Evolutionary conservation across 2,113 vertebrate species (phyloP).

Genomic region (Pagrus major): DNA sequence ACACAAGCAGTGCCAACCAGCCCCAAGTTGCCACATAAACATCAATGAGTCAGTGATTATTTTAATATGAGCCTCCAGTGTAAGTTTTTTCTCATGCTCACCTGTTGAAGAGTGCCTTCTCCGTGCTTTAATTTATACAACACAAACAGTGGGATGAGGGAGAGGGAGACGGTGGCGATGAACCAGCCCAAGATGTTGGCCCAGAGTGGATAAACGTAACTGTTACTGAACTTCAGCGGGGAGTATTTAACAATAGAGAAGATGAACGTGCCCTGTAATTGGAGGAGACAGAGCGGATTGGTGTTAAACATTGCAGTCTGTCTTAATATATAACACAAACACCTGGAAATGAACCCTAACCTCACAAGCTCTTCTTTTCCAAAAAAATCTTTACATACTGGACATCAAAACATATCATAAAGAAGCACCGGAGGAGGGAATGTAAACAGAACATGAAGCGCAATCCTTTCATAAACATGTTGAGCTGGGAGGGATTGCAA

Average conservation of each 20-base stretch:
- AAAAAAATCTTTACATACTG: not conserved
- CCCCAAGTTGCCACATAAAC: no score
- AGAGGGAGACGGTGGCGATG: conserved; percentile 68
- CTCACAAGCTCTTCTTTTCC: not conserved
- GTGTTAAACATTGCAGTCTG: not conserved
- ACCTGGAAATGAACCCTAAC: not conserved
- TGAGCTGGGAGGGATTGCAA: no score
- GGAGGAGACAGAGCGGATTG: conserved; percentile 9
- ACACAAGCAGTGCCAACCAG: not conserved
- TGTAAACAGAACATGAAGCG: not conserved
- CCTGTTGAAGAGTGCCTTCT: conserved; percentile 70
- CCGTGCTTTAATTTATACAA: conserved; percentile 59
- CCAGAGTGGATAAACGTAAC: conserved; percentile 77
- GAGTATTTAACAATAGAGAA: conserved; percentile 75
- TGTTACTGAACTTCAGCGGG: conserved; percentile 75
- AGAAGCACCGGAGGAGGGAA: not conserved
- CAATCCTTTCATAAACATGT: not conserved
- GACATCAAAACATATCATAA: not conserved
- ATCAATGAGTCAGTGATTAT: not conserved
- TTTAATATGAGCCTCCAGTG: not conserved
- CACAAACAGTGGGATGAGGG: conserved; percentile 74
- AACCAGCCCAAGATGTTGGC: conserved; percentile 79
- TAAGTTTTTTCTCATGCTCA: conserved; percentile 40
- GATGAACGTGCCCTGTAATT: conserved; percentile 73
- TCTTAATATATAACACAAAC: not conserved